phyloP scores from a whole-genome alignment of 2,888 invertebrate genomes.

The Drosophila paracracens region DNA sequence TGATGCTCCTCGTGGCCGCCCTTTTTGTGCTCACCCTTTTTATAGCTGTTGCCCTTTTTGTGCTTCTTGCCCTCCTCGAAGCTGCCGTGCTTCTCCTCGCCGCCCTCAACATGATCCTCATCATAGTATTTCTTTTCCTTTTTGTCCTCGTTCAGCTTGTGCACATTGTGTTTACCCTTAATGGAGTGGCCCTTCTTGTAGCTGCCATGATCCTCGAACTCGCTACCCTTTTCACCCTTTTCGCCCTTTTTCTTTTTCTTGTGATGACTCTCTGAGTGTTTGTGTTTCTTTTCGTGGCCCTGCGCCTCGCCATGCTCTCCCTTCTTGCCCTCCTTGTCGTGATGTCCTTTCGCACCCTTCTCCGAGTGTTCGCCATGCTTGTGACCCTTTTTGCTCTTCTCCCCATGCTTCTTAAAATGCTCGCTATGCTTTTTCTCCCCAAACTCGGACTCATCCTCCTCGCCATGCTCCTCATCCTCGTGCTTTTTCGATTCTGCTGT shows the following conservation, averaged over 20 bases:
- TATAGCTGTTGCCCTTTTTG: constrained; percentile 92
- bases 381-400: constrained; percentile 90
- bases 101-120: constrained; percentile 92
- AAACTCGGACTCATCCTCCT: constrained; percentile 86
- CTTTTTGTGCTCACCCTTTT: constrained; percentile 92
- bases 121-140: constrained; percentile 95
- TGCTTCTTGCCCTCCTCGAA: constrained; percentile 92
- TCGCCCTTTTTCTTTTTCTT: constrained; percentile 86
- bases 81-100: constrained; percentile 92
- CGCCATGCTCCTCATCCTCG: constrained; percentile 61
- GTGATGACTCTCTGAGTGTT: constrained; percentile 85
- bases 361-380: constrained; percentile 89
- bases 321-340: constrained; percentile 88
- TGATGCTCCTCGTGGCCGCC: constrained; percentile 91
- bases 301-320: constrained; percentile 86
- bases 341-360: constrained; percentile 89
- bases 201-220: constrained; percentile 87
- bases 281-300: constrained; percentile 86
- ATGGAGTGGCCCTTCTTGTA: constrained; percentile 94
- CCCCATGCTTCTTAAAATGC: constrained; percentile 88
- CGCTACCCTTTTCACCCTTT: constrained; percentile 86
- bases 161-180: constrained; percentile 93
- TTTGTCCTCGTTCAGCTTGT: constrained; percentile 93
- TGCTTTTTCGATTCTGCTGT: constrained; percentile 83
- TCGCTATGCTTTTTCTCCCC: constrained; percentile 89